These are phyloP conservation scores for cattle (Bos taurus) DNA, from an alignment of 2,113 vertebrate genomes.

Conservation along the genomic window DNA sequence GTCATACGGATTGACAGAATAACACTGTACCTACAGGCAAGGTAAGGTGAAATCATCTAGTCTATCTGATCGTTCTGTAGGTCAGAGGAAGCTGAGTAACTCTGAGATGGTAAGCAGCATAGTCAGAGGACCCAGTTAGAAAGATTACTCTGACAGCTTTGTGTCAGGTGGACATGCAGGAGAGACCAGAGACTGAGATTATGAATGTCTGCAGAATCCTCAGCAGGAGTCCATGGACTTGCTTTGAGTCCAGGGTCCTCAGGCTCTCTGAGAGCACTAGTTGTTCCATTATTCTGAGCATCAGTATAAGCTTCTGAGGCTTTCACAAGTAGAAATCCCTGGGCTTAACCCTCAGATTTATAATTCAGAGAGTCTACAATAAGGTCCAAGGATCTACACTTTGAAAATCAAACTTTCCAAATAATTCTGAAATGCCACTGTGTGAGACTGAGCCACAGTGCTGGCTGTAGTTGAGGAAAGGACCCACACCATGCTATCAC, in stretches of 20 bases:
- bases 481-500: fast-evolving
- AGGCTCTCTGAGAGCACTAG: background rate
- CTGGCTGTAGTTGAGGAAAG: fast-evolving
- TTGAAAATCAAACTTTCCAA: background rate
- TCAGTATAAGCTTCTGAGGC: background rate
- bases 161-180: no score
- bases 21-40: background rate
- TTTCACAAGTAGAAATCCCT: background rate
- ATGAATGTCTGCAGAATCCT: fast-evolving
- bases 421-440: background rate
- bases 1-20: fast-evolving
- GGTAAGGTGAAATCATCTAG: background rate
- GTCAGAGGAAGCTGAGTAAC: background rate
- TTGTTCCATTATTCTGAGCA: background rate
- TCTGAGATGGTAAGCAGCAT: no score
- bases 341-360: background rate
- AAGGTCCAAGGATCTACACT: background rate
- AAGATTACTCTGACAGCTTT: background rate
- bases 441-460: fast-evolving
- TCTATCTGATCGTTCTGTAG: background rate
- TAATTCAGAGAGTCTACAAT: background rate
- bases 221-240: background rate
- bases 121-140: background rate
- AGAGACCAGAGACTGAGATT: fast-evolving
- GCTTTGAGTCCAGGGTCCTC: background rate